These are phyloP conservation scores for Phalacrocorax carbo DNA, from an alignment of 2,113 vertebrate species.

Conservation along the genomic window DNA sequence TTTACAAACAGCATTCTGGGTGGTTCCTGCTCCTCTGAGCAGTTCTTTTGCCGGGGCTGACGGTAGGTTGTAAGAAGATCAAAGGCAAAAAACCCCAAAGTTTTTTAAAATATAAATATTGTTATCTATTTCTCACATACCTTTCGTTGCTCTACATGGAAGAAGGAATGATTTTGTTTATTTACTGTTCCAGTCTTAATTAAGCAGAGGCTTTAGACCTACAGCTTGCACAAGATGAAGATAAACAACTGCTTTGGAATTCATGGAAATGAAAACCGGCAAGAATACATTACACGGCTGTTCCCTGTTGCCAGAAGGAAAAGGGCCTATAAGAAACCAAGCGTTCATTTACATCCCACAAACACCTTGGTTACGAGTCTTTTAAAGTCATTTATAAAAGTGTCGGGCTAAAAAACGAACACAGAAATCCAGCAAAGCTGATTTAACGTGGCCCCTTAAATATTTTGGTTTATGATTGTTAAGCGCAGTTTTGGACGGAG, in stretches of 20 bases:
- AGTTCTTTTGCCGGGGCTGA: background rate
- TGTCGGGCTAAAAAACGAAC: background rate
- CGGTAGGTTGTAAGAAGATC: background rate
- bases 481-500: background rate
- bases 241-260: background rate
- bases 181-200: constrained; percentile 31
- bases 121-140: constrained; percentile 23
- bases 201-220: background rate
- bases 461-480: background rate
- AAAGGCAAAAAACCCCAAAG: background rate
- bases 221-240: background rate
- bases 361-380: background rate
- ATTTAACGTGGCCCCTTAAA: background rate
- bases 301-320: background rate
- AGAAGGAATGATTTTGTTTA: background rate
- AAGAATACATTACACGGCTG: background rate
- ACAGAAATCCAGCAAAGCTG: background rate
- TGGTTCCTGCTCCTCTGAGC: background rate
- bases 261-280: background rate
- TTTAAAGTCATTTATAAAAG: background rate
- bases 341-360: background rate
- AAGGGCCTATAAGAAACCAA: background rate
- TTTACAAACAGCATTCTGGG: background rate
- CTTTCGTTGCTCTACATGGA: background rate
- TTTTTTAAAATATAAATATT: background rate